These are phyloP conservation scores for Colletes collaris DNA, from an alignment of 2,888 invertebrate species.

Conservation along the genomic window DNA sequence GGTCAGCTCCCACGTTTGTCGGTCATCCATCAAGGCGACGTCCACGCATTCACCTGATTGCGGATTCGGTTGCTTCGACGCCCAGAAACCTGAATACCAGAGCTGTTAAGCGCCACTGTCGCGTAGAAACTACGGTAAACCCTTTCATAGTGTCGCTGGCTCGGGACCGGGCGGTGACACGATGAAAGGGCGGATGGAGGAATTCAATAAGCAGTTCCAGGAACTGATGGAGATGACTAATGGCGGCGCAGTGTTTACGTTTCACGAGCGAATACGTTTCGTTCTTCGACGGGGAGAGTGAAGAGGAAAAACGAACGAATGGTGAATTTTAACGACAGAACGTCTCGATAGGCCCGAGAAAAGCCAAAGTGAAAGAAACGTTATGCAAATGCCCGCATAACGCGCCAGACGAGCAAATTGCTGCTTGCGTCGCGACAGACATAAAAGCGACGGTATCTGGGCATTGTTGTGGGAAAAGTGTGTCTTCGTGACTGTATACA, in stretches of 20 bases:
- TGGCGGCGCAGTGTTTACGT: too few species aligned
- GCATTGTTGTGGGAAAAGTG: conserved; percentile 81
- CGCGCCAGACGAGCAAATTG: conserved; percentile 69
- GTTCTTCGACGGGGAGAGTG: too few species aligned
- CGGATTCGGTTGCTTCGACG: conserved; percentile 93
- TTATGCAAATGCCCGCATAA: conserved; percentile 65
- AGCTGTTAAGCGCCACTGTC: neutral
- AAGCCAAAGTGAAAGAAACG: conserved; percentile 15
- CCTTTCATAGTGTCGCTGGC: too few species aligned
- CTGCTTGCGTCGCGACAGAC: conserved; percentile 55
- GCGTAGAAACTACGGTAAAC: too few species aligned
- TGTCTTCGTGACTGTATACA: conserved; percentile 78
- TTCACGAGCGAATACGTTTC: too few species aligned
- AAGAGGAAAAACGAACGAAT: too few species aligned
- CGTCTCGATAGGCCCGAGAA: neutral
- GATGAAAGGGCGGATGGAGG: neutral
- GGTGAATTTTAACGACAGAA: too few species aligned
- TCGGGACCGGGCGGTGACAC: too few species aligned
- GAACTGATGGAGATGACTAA: too few species aligned
- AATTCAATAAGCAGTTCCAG: too few species aligned
- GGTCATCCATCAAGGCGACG: conserved; percentile 87
- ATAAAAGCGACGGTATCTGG: conserved; percentile 65
- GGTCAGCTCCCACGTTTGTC: conserved; percentile 96
- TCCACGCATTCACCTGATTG: conserved; percentile 96
- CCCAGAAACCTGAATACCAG: conserved; percentile 90